Evolutionary conservation across 2,113 vertebrate species (phyloP).

Genomic region (Melierax canorus): DNA sequence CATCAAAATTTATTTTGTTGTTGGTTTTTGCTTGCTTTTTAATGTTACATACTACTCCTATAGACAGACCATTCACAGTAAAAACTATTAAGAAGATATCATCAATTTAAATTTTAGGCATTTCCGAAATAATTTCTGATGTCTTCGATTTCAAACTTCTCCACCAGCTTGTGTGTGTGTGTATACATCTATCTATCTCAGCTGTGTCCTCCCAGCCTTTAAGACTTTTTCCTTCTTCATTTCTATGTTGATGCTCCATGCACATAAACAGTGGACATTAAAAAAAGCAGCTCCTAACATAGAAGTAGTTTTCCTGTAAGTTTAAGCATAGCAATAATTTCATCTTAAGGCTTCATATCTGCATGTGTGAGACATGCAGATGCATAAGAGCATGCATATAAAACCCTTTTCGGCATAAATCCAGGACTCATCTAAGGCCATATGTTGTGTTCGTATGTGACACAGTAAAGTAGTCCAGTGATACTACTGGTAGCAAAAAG

Average conservation of each 20-base stretch:
- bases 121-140: neutral
- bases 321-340: neutral
- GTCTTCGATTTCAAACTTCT: neutral
- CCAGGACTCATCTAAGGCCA: neutral
- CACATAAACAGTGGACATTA: neutral
- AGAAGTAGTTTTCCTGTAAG: neutral
- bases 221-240: neutral
- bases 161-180: neutral
- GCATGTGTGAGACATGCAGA: neutral
- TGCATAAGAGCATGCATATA: fast-evolving
- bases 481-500: neutral
- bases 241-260: neutral
- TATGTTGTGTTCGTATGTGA: neutral
- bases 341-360: neutral
- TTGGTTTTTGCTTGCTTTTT: neutral
- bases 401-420: neutral
- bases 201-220: neutral
- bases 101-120: neutral
- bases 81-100: neutral
- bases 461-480: neutral
- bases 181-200: neutral
- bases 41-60: neutral
- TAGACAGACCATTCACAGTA: neutral
- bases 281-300: neutral
- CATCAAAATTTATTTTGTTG: neutral